Conservation (phyloP, 2,797 vertebrate genomes). For the Botia almorhae region DNA sequence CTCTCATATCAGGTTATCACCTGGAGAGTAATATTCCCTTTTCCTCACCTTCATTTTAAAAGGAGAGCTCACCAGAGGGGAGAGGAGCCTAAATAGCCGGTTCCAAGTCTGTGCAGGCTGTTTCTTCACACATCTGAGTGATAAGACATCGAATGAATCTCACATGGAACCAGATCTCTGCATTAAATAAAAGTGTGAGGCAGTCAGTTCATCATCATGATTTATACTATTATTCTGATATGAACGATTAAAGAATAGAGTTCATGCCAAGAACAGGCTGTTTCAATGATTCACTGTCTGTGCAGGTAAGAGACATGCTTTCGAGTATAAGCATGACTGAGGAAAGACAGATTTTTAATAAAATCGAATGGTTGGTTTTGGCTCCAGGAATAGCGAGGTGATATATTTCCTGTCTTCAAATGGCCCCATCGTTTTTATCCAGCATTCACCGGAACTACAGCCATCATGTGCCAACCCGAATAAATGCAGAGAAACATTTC, state of each 20-base stretch:
- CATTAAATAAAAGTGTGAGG: slow-evolving; percentile 25
- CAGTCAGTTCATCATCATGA: slow-evolving; percentile 1
- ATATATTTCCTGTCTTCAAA: slow-evolving; percentile 15
- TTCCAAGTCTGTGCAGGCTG: slow-evolving; percentile 24
- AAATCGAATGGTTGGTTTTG: slow-evolving; percentile 45
- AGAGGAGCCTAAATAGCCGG: background rate
- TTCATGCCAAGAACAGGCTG: slow-evolving; percentile 18
- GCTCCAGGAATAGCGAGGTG: slow-evolving; percentile 5
- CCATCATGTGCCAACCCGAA: slow-evolving; percentile 26
- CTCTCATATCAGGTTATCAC: slow-evolving; percentile 34
- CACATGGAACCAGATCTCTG: background rate
- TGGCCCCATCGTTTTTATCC: background rate
- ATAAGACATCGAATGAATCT: slow-evolving; percentile 7
- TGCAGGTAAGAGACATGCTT: slow-evolving; percentile 1
- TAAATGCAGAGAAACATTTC: slow-evolving; percentile 21
- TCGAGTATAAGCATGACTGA: slow-evolving; percentile 44
- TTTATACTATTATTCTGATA: slow-evolving; percentile 23
- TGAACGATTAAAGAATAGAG: background rate
- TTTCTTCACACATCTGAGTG: slow-evolving; percentile 17
- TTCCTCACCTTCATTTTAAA: slow-evolving; percentile 30
- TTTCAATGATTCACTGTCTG: slow-evolving; percentile 14
- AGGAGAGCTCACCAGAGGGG: slow-evolving; percentile 34
- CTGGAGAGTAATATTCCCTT: slow-evolving; percentile 22
- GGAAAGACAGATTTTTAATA: slow-evolving; percentile 44
- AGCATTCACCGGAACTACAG: background rate